Conservation (phyloP, 2,113 vertebrate genomes). For the Choloepus hoffmanni region DNA sequence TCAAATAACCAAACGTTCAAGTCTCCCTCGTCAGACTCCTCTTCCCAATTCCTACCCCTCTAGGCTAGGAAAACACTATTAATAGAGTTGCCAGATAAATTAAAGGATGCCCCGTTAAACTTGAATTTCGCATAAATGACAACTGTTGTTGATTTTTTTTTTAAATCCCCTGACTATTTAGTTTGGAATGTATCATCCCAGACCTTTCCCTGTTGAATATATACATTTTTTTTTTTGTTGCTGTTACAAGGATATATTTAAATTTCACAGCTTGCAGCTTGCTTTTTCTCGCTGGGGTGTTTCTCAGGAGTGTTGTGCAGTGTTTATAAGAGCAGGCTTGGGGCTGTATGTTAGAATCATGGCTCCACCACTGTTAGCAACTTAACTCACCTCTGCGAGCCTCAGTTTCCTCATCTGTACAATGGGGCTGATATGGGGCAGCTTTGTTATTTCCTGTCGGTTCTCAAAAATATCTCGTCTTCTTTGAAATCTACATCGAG, state of each 20-base stretch:
- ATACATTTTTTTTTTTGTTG: accelerated
- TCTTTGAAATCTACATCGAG: background rate
- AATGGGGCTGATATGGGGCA: accelerated
- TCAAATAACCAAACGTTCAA: background rate
- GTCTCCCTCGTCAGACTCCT: background rate
- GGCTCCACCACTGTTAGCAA: accelerated
- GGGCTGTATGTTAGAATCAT: background rate
- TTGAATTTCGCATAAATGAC: background rate
- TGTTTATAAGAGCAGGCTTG: background rate
- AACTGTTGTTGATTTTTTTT: accelerated
- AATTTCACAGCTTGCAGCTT: accelerated
- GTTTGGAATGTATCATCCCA: accelerated
- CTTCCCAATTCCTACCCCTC: too few species aligned
- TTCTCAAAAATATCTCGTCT: background rate
- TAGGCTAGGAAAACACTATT: background rate
- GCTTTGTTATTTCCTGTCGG: background rate
- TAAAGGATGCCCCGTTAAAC: accelerated
- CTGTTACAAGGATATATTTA: background rate
- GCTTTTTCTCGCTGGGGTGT: background rate
- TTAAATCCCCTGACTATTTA: accelerated
- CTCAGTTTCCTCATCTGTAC: background rate
- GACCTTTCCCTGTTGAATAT: background rate
- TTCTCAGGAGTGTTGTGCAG: background rate
- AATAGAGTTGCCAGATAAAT: background rate
- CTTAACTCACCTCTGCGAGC: background rate